phyloP scores from a whole-genome alignment of 2,113 vertebrate species.

The Chionodraco myersi region DNA sequence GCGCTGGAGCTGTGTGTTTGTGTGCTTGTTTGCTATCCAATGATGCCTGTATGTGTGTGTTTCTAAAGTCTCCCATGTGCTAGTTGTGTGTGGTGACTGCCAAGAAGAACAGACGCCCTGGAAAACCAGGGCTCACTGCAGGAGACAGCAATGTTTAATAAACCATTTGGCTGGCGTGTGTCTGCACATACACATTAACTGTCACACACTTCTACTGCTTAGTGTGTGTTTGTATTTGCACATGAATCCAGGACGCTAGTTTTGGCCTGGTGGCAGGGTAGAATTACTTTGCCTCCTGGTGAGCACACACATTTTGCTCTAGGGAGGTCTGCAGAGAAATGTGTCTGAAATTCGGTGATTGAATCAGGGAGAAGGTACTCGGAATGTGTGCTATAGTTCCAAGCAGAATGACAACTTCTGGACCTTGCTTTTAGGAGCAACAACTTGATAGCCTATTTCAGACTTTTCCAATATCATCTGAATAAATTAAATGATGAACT shows the following conservation, averaged over 20 bases:
- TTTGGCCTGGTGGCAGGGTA: conserved; percentile 36
- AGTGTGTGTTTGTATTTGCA: conserved; percentile 13
- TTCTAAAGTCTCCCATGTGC: conserved; percentile 32
- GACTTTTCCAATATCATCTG: conserved; percentile 17
- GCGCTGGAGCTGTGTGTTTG: neutral
- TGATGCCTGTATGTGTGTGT: conserved; percentile 34
- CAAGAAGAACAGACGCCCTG: conserved; percentile 66
- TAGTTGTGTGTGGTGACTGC: conserved; percentile 34
- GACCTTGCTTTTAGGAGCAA: conserved; percentile 28
- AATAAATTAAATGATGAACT: conserved; percentile 21
- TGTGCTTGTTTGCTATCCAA: conserved; percentile 17
- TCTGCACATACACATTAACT: conserved; percentile 1
- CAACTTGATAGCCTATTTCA: conserved; percentile 12
- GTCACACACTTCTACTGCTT: neutral
- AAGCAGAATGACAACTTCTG: conserved; percentile 13
- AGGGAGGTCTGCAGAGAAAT: conserved; percentile 21
- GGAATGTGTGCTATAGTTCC: conserved; percentile 11
- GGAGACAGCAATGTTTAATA: conserved; percentile 58
- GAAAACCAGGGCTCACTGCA: conserved; percentile 58
- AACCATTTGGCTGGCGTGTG: conserved; percentile 44
- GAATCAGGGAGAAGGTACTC: conserved; percentile 28
- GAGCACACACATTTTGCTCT: conserved; percentile 31
- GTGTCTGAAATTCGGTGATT: conserved; percentile 48
- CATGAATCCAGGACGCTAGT: conserved; percentile 16
- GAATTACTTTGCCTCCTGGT: conserved; percentile 48